phyloP scores from a whole-genome alignment of 2,113 vertebrate species.

The Regulus satrapa region DNA sequence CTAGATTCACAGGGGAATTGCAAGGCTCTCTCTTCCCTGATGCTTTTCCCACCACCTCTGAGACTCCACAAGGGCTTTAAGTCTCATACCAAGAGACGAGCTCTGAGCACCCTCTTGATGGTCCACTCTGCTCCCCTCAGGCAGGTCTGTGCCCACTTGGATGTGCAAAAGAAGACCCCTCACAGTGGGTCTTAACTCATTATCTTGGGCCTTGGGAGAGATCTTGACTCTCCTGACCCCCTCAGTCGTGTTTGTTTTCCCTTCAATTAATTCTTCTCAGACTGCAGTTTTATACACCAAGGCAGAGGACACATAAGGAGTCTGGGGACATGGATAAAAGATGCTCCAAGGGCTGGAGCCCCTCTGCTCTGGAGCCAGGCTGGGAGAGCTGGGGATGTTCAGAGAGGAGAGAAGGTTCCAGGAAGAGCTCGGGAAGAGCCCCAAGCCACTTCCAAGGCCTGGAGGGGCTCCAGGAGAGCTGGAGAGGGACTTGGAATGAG shows the following conservation, averaged over 20 bases:
- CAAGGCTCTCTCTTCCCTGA: background rate
- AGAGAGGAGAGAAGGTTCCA: background rate
- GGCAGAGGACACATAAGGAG: background rate
- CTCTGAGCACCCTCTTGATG: background rate
- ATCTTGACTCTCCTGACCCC: background rate
- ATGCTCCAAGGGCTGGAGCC: background rate
- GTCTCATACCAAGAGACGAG: background rate
- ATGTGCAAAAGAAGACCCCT: background rate
- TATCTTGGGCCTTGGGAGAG: background rate
- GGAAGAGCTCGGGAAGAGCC: rapidly evolving
- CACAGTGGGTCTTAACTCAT: rapidly evolving
- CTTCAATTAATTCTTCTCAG: background rate
- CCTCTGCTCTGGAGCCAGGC: background rate
- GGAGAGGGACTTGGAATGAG: background rate
- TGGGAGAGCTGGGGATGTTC: background rate
- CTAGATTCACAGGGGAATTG: rapidly evolving
- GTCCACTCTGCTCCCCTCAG: background rate
- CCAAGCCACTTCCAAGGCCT: background rate
- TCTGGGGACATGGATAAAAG: background rate
- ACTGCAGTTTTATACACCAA: background rate
- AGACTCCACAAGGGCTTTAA: background rate
- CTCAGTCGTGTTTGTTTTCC: background rate
- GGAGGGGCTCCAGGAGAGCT: background rate
- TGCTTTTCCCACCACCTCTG: background rate
- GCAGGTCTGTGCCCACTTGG: background rate